A percentile compares a stretch with the other conserved stretches of the same genome.
Evolutionary conservation across 2,797 vertebrate genomes (phyloP).

Genomic region (Gymnoscopelus microlampas): DNA sequence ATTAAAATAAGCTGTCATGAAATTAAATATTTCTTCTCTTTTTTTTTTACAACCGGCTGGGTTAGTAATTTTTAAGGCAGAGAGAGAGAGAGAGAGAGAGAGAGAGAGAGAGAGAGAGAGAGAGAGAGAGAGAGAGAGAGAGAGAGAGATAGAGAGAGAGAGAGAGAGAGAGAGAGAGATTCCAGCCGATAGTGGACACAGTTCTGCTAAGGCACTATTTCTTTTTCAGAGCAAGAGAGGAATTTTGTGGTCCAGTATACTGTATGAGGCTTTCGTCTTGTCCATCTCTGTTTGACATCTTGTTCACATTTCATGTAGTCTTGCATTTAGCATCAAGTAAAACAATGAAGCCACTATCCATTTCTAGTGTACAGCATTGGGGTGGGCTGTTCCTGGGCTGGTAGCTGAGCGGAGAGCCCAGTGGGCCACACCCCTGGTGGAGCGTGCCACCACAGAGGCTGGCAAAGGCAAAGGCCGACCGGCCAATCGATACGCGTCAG

Average conservation of each 20-base stretch:
- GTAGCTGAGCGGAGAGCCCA: no score
- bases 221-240: constrained; percentile 34
- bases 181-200: constrained; percentile 65
- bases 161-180: constrained; percentile 37
- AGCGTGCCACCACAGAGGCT: no score
- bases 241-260: constrained; percentile 42
- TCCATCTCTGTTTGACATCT: constrained; percentile 38
- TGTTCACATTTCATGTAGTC: constrained; percentile 16
- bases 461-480: no score
- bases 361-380: no score
- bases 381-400: no score
- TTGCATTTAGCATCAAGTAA: constrained; percentile 33
- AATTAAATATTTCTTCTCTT: constrained; percentile 61
- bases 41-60: constrained; percentile 52
- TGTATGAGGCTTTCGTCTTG: constrained; percentile 42
- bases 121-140: no score
- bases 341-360: constrained; percentile 2
- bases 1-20: constrained; percentile 76
- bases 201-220: constrained; percentile 55
- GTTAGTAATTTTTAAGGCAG: constrained; percentile 70
- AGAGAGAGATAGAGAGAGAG: no score
- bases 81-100: constrained; percentile 35
- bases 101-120: no score
- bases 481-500: no score
- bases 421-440: no score